Evolutionary conservation across 2,113 vertebrate genomes (phyloP).

Genomic region (Crypturellus undulatus): DNA sequence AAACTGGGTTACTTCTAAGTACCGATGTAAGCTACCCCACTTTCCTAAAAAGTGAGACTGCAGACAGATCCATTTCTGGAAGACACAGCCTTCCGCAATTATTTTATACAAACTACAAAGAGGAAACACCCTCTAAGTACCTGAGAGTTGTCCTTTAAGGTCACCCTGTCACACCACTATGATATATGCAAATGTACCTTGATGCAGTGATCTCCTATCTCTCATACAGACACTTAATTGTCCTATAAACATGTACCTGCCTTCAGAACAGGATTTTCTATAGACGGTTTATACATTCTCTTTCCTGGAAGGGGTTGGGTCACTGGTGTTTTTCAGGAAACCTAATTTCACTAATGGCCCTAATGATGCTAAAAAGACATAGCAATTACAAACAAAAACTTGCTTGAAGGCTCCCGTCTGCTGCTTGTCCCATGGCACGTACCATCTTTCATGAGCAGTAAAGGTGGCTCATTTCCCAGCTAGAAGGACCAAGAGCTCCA

Average conservation of each 20-base stretch:
- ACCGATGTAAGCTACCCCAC: background rate
- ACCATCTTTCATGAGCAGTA: background rate
- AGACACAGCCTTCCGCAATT: background rate
- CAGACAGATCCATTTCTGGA: background rate
- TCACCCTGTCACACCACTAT: background rate
- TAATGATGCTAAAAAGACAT: background rate
- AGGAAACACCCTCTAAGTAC: background rate
- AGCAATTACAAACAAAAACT: background rate
- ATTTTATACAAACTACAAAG: background rate
- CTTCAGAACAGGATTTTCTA: background rate
- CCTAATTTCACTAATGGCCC: background rate
- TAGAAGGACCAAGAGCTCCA: background rate
- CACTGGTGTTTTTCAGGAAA: background rate
- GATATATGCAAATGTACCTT: background rate
- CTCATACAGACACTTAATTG: slow-evolving; percentile 23
- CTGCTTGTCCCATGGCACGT: background rate
- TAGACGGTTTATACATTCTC: background rate
- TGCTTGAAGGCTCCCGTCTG: background rate
- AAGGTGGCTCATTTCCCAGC: background rate
- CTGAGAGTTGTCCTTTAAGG: background rate
- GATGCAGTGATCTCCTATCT: slow-evolving; percentile 9
- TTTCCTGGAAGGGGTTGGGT: background rate
- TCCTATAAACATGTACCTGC: background rate
- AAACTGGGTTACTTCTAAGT: background rate
- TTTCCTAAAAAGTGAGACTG: background rate